These are phyloP conservation scores for Henricia sp. DNA, from an alignment of 53 echinoderm and acorn worm species.

Conservation along the genomic window DNA sequence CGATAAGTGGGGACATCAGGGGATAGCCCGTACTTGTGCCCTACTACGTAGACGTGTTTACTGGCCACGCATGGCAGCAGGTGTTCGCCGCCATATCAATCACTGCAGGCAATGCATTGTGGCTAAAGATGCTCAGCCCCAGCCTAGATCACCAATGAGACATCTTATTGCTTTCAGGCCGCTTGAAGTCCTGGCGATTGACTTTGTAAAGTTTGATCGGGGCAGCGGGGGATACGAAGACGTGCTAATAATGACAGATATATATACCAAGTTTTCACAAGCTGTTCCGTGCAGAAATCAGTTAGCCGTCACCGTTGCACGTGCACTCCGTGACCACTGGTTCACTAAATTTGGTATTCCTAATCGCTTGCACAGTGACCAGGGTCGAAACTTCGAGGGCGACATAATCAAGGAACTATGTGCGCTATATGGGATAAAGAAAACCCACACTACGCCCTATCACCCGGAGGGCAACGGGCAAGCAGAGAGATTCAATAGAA, in stretches of 20 bases:
- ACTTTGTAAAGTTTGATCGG: slow-evolving; percentile 55
- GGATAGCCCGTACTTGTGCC: slow-evolving; percentile 43
- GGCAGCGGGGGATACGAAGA: slow-evolving; percentile 46
- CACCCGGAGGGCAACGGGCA: slow-evolving; percentile 49
- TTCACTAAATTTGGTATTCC: slow-evolving; percentile 81
- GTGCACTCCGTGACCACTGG: slow-evolving; percentile 64
- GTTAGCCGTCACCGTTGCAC: slow-evolving; percentile 73
- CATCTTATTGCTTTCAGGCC: slow-evolving; percentile 63
- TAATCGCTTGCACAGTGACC: slow-evolving; percentile 74
- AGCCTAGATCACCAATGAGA: slow-evolving; percentile 33
- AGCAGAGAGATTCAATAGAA: slow-evolving; percentile 33
- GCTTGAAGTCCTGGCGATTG: slow-evolving; percentile 66
- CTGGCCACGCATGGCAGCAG: slow-evolving; percentile 71
- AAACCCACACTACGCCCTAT: slow-evolving; percentile 35
- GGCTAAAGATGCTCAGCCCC: slow-evolving; percentile 63
- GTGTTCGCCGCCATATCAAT: slow-evolving; percentile 41
- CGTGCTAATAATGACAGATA: slow-evolving; percentile 66
- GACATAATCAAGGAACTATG: slow-evolving; percentile 55
- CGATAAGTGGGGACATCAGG: slow-evolving; percentile 72
- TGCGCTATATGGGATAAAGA: slow-evolving; percentile 16
- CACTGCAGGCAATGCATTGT: slow-evolving; percentile 54
- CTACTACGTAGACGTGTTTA: slow-evolving; percentile 58
- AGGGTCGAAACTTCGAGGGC: slow-evolving; percentile 83
- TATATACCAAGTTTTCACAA: slow-evolving; percentile 70
- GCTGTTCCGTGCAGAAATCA: slow-evolving; percentile 74